Evolutionary conservation across 2,797 vertebrate species (phyloP).

Genomic region (Myoxocephalus aenaeus): DNA sequence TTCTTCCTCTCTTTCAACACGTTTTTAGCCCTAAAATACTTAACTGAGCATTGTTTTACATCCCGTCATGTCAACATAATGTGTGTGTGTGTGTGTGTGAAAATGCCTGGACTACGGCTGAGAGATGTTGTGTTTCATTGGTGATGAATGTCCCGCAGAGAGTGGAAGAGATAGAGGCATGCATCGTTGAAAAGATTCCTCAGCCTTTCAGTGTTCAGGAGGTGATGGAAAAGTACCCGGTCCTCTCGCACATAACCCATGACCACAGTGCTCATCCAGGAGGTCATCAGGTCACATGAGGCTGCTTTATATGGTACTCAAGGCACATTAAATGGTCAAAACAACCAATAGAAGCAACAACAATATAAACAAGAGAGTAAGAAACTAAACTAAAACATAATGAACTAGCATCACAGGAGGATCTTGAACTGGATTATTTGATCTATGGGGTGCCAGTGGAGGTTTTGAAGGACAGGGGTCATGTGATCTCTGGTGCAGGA

Average conservation of each 20-base stretch:
- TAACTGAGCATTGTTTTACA: neutral
- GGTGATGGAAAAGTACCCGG: conserved; percentile 87
- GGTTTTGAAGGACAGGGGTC: too few species aligned
- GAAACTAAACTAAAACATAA: too few species aligned
- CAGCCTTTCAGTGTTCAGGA: conserved; percentile 80
- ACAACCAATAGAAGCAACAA: too few species aligned
- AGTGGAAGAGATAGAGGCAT: conserved; percentile 85
- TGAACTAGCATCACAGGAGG: too few species aligned
- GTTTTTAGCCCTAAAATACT: neutral
- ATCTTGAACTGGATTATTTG: too few species aligned
- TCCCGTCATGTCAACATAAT: neutral
- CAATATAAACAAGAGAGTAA: too few species aligned
- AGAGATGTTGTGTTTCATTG: neutral
- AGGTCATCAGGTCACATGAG: conserved; percentile 89
- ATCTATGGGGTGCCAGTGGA: too few species aligned
- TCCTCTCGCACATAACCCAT: conserved; percentile 92
- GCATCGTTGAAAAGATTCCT: conserved; percentile 86
- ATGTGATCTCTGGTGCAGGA: too few species aligned
- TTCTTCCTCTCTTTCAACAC: too few species aligned
- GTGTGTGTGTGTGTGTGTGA: neutral
- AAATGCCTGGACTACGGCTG: neutral
- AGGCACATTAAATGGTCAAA: too few species aligned
- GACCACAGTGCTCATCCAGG: conserved; percentile 93
- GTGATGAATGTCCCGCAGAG: conserved; percentile 80
- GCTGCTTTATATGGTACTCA: neutral